Evolutionary conservation across 2,797 vertebrate genomes (phyloP).

Genomic region (Loriculus beryllinus): DNA sequence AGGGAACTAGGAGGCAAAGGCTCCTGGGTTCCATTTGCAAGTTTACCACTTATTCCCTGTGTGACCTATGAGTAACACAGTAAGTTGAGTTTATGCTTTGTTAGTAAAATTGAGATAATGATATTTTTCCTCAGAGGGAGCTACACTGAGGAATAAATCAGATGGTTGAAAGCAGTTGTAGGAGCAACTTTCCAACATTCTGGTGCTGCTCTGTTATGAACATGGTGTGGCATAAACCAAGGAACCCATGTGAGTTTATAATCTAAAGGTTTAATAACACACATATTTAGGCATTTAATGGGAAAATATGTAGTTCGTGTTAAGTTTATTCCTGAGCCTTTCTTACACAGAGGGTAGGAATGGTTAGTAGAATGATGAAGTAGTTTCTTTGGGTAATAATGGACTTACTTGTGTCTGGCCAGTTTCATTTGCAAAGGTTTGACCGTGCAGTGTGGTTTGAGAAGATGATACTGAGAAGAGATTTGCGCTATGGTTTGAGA

Average conservation of each 20-base stretch:
- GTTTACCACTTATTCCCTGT: background rate
- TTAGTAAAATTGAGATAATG: background rate
- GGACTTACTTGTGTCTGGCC: background rate
- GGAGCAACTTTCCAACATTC: background rate
- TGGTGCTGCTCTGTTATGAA: background rate
- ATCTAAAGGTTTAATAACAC: background rate
- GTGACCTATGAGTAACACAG: background rate
- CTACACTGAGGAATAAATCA: background rate
- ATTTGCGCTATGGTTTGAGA: background rate
- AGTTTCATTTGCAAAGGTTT: background rate
- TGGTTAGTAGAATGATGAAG: background rate
- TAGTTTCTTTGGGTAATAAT: background rate
- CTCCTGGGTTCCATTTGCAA: background rate
- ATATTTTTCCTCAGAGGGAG: background rate
- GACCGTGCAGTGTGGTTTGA: background rate
- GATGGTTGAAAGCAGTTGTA: background rate
- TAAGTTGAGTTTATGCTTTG: background rate
- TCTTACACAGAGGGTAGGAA: background rate
- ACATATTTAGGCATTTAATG: background rate
- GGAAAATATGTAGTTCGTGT: background rate
- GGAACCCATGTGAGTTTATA: background rate
- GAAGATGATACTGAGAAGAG: background rate
- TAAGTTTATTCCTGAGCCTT: background rate
- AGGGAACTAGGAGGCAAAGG: background rate
- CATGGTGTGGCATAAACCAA: background rate